Conservation (phyloP, 2,113 vertebrate genomes). For the Stictonetta naevosa region DNA sequence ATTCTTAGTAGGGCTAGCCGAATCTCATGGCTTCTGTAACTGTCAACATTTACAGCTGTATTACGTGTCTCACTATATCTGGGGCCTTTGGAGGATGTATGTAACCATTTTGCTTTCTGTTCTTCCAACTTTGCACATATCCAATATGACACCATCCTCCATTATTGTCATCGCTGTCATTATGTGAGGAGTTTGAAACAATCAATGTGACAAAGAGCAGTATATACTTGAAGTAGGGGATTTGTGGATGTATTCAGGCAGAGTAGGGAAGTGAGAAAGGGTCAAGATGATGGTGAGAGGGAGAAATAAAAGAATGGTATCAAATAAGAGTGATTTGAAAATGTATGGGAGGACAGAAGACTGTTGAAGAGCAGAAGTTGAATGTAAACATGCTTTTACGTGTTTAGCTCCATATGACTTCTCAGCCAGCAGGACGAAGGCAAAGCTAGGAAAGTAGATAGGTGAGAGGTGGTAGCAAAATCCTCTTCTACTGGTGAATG, state of each 20-base stretch:
- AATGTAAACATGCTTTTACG: neutral
- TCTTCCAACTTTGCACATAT: neutral
- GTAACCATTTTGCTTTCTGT: neutral
- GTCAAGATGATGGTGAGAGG: neutral
- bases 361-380: neutral
- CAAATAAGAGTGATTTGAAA: neutral
- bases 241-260: neutral
- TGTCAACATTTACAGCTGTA: neutral
- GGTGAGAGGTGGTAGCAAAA: neutral
- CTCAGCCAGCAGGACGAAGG: neutral
- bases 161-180: rapidly evolving
- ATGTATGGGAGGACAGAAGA: neutral
- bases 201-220: neutral
- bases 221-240: neutral
- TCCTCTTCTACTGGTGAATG: neutral
- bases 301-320: neutral
- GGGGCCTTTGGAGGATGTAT: neutral
- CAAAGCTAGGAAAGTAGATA: neutral
- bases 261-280: neutral
- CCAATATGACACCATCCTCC: neutral
- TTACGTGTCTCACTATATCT: neutral
- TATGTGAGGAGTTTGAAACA: neutral
- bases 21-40: neutral
- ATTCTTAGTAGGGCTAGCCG: neutral
- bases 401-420: neutral